Percentiles rank a stretch among this genome's conserved stretches.
These are phyloP conservation scores for Danaus chrysippus DNA, from an alignment of 2,888 invertebrate genomes.

Conservation along the genomic window DNA sequence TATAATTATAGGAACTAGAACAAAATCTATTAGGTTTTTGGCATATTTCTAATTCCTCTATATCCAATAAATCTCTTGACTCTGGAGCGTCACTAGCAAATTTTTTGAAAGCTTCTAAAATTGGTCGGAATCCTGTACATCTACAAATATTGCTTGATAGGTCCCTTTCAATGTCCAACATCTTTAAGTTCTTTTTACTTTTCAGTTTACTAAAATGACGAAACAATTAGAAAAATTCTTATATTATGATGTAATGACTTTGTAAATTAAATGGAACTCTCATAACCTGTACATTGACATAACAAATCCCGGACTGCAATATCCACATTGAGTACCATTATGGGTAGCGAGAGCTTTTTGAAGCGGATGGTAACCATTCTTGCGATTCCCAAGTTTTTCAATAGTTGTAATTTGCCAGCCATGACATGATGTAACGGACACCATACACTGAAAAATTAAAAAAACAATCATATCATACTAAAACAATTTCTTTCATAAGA, in stretches of 20 bases:
- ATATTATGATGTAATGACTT: background rate
- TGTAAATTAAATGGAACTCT: conserved; percentile 12
- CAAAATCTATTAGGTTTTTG: conserved; percentile 30
- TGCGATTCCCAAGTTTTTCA: conserved; percentile 83
- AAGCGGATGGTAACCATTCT: conserved; percentile 81
- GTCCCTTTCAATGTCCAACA: conserved; percentile 83
- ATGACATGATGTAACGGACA: conserved; percentile 79
- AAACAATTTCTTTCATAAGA: conserved; percentile 12
- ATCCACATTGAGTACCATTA: conserved; percentile 85
- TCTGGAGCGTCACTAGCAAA: conserved; percentile 79
- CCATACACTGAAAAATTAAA: conserved; percentile 72
- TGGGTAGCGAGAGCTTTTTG: conserved; percentile 78
- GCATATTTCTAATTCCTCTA: conserved; percentile 56
- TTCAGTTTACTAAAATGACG: conserved; percentile 42
- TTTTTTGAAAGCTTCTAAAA: conserved; percentile 86
- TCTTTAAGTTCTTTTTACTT: conserved; percentile 60
- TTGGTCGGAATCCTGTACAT: conserved; percentile 88
- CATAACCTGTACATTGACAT: conserved; percentile 84
- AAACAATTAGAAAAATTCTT: background rate
- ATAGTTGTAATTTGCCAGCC: conserved; percentile 82
- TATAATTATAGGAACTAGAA: conserved; percentile 26
- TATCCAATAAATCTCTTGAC: conserved; percentile 59
- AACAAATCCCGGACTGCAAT: conserved; percentile 85
- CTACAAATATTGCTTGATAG: conserved; percentile 87
- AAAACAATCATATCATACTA: conserved; percentile 18